phyloP scores from a whole-genome alignment of 2,888 invertebrate species.

The Toxonevra muliebris region DNA sequence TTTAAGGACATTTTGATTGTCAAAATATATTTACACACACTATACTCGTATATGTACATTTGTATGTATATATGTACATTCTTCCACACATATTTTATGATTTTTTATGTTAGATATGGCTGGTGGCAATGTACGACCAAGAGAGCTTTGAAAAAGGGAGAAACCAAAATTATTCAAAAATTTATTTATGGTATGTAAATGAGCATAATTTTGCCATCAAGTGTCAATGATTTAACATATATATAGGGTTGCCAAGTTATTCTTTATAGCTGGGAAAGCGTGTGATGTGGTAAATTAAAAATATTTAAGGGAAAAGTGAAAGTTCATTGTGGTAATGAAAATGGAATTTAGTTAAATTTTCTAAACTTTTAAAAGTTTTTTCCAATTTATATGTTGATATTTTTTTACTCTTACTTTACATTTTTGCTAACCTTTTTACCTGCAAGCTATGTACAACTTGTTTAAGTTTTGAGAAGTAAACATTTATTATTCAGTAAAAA shows the following conservation, averaged over 20 bases:
- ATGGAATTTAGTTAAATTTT: not conserved
- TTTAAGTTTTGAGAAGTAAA: too few relatives aligned
- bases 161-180: conserved; percentile 43
- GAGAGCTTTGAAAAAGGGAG: conserved; percentile 3
- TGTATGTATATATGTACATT: too few relatives aligned
- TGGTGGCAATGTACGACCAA: not conserved
- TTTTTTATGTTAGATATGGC: conserved; percentile 14
- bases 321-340: conserved; percentile 11
- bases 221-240: conserved; percentile 40
- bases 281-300: not conserved
- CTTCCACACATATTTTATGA: conserved; percentile 19
- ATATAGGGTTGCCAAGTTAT: not conserved
- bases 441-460: too few relatives aligned
- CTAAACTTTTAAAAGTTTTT: too few relatives aligned
- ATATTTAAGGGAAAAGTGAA: not conserved
- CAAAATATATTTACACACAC: conserved; percentile 30
- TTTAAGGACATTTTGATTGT: conserved; percentile 46
- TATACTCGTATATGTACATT: not conserved
- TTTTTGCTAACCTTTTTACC: too few relatives aligned
- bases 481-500: too few relatives aligned
- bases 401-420: too few relatives aligned
- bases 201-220: conserved; percentile 51
- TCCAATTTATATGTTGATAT: too few relatives aligned
- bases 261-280: not conserved
- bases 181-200: conserved; percentile 55